Conservation (phyloP, 2,888 invertebrate species). For the Drosophila anomelani region DNA sequence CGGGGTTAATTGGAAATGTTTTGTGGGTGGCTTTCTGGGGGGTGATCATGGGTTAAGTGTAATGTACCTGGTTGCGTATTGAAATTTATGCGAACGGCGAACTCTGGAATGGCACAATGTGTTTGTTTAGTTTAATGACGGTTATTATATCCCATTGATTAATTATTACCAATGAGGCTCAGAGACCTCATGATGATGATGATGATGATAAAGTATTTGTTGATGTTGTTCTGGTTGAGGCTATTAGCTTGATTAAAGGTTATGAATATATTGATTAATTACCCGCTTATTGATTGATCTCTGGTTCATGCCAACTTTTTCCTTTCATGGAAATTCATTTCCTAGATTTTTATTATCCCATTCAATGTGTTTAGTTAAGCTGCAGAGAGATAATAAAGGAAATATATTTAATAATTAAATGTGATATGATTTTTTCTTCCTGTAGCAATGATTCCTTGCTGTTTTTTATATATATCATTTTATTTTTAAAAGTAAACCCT, state of each 20-base stretch:
- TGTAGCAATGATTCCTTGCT: too few relatives aligned
- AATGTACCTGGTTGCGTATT: conserved; percentile 46
- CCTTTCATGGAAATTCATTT: neutral
- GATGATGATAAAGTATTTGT: conserved; percentile 30
- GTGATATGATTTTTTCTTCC: too few relatives aligned
- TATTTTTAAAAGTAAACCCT: too few relatives aligned
- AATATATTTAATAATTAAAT: too few relatives aligned
- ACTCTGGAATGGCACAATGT: conserved; percentile 37
- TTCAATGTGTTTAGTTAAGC: too few relatives aligned
- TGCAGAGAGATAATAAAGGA: too few relatives aligned
- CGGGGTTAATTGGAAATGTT: conserved; percentile 48
- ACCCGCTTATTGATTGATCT: conserved; percentile 4
- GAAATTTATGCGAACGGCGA: conserved; percentile 66
- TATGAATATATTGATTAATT: conserved; percentile 28
- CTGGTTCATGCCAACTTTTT: neutral
- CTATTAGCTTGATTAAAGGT: conserved; percentile 62
- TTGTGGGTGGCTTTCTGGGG: conserved; percentile 16
- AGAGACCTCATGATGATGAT: conserved; percentile 12
- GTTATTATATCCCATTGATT: conserved; percentile 70
- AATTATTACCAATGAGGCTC: conserved; percentile 54
- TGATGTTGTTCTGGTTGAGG: conserved; percentile 22
- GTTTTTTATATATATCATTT: too few relatives aligned
- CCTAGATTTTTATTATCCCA: neutral
- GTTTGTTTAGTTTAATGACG: conserved; percentile 74
- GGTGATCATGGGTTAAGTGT: conserved; percentile 29